Conservation (phyloP, 2,888 invertebrate genomes). For the Melanchra persicariae region DNA sequence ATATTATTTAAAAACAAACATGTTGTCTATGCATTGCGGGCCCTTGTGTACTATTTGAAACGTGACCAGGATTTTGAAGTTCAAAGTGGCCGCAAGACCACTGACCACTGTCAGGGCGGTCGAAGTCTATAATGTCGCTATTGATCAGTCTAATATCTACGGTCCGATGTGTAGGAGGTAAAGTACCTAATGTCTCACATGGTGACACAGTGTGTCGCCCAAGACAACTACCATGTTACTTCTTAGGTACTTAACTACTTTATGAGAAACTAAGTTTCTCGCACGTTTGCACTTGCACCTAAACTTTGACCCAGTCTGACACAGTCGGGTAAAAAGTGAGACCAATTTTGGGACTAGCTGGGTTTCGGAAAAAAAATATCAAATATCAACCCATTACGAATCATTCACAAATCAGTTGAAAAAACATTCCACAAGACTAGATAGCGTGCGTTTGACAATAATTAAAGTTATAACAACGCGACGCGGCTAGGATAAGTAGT, state of each 20-base stretch:
- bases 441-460: too few species aligned
- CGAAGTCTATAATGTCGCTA: conserved; percentile 16
- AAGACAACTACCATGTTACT: background rate
- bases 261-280: background rate
- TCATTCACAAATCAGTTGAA: too few species aligned
- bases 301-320: too few species aligned
- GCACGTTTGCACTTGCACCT: too few species aligned
- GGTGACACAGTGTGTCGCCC: background rate
- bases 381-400: too few species aligned
- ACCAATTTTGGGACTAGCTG: too few species aligned
- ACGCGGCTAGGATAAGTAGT: background rate
- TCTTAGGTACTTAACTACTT: background rate
- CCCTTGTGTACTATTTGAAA: conserved; percentile 33
- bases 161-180: conserved; percentile 12
- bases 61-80: conserved; percentile 49
- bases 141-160: conserved; percentile 31
- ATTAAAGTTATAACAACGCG: conserved; percentile 1
- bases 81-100: conserved; percentile 10
- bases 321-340: too few species aligned
- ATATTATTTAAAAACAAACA: conserved; percentile 33
- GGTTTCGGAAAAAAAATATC: too few species aligned
- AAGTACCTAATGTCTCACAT: conserved; percentile 15
- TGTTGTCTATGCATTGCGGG: conserved; percentile 38
- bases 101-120: conserved; percentile 38
- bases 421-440: too few species aligned